Percentiles rank a stretch among this genome's conserved stretches.
Evolutionary conservation across 2,113 vertebrate species (phyloP).

Genomic region (Morone saxatilis): DNA sequence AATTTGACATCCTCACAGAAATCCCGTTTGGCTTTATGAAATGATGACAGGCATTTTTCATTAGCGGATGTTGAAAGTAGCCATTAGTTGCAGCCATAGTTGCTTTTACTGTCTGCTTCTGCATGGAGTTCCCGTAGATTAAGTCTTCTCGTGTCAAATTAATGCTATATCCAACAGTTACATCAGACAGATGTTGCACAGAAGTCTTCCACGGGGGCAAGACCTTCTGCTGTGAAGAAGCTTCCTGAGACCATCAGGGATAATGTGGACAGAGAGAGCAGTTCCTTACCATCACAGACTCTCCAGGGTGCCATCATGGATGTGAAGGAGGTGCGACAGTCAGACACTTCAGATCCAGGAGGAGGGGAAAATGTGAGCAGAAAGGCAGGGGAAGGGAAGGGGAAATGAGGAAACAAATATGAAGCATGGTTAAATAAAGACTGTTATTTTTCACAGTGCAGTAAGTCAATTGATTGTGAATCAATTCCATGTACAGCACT

Average conservation of each 20-base stretch:
- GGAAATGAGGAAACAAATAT: slow-evolving; percentile 40
- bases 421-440: slow-evolving; percentile 58
- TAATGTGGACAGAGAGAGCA: slow-evolving; percentile 62
- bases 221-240: slow-evolving; percentile 64
- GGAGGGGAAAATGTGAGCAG: slow-evolving; percentile 61
- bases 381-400: background rate
- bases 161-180: slow-evolving; percentile 43
- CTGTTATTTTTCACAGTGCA: slow-evolving; percentile 50
- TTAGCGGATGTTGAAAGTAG: background rate
- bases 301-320: slow-evolving; percentile 58
- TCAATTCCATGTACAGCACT: slow-evolving; percentile 56
- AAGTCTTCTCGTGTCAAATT: background rate
- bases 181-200: slow-evolving; percentile 31
- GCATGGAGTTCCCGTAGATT: background rate
- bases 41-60: background rate
- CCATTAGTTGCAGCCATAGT: background rate
- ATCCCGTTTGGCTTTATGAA: background rate
- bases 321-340: slow-evolving; percentile 69
- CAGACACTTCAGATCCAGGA: slow-evolving; percentile 62
- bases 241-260: slow-evolving; percentile 62
- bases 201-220: background rate
- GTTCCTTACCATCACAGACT: slow-evolving; percentile 36
- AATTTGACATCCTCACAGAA: background rate
- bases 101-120: background rate
- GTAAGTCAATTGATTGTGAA: slow-evolving; percentile 65